Base-by-base conservation (phyloP, 1,140 invertebrate genomes). In the Agrypnia vestita region DNA sequence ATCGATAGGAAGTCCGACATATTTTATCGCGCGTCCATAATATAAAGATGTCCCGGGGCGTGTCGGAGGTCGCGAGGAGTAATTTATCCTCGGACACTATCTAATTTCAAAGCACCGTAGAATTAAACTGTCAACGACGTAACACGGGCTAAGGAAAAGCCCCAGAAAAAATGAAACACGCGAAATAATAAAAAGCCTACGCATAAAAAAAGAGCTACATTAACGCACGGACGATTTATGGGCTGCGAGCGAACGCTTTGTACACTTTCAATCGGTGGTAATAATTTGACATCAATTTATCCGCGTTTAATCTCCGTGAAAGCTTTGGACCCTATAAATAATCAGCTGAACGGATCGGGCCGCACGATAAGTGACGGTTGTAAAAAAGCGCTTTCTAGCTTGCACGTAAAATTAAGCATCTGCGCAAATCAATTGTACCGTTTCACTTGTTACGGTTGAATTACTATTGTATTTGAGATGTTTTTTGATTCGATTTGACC, bases 81-180 rank as follows among this genome's bases (percentile, higher is more conserved):
- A 82, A 82, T 82, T 82, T 82, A 82, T 76, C 75, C 76, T 79
- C 76, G 35, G 80, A 43, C 73, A 79, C 81, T 79, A 79, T 82
- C 81, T 82, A 82, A 82, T 82, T 82, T 59, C 81, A 69, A 69
- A 72, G 62, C 56, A 53, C 76, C 55, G 59, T 51, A 71, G 73
- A 71, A 82, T 82, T 82, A 82, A 82, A 82, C 80, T 82, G 80
- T 82, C 80, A 77, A 67, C 76, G 44, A 9, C 6, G 71, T 67
- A 73, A 78, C 76, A 76, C 53, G 59, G 80, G 80, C 44, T 56
- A 61, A 73, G 59, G 71, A 81, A 78, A 78, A 79, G 10, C 67
- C 25, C 25, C 4, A 67, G 19, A 71, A 69, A 47, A 47, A 69
- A n/a, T 15, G 47, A 71, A 71, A 71, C 19, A 51, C 67, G 10